Base-by-base conservation (phyloP, 2,797 vertebrate genomes). In the Carapus acus region DNA sequence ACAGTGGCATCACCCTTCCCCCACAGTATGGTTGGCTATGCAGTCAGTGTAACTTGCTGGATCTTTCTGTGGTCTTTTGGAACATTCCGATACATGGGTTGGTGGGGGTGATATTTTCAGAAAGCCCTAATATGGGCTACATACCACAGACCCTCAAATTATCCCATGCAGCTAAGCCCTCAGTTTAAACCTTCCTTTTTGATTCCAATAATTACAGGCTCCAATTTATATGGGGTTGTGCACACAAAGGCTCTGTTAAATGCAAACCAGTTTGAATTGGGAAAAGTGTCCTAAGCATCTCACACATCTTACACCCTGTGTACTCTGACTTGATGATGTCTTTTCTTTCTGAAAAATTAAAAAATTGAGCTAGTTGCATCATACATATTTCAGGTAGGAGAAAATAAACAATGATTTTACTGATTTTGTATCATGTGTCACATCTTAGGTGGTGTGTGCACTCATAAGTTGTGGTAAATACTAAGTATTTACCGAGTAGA, bases 111-210 rank as follows among this genome's bases (percentile, higher is more conserved):
- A 78, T 91, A 91, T 91, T 89, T 91, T 91, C 90, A 91, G 88
- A 88, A 89, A 89, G 83, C 80, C 87, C 88, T 90, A 91, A 90
- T 90, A 91, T 90, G 89, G 86, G 80, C 86, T 83, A 76, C 88
- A 91, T 90, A 91, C 89, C 89, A 90, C 89, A 90, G 87, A 88
- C 88, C 89, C 89, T 91, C 88, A 91, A 91, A 91, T 91, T 90
- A 91, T 91, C 89, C 88, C 82, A 88, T 91, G 86, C 82, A 89
- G 86, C 74, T 86, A 87, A 90, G 88, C 85, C 85, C 87, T 90
- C 85, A 87, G 88, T 88, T 90, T 90, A 90, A 90, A 90, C 88
- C 88, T 88, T 89, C 83, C 88, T 90, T 91, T 91, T 90, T 90
- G 90, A 91, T 90, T 90, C 88, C 86, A 84, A 87, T 91, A 91